A percentile compares a stretch with the other conserved stretches of the same genome.
These are phyloP conservation scores for Leptopilina myrica DNA, from an alignment of 2,888 invertebrate species.

Conservation along the genomic window DNA sequence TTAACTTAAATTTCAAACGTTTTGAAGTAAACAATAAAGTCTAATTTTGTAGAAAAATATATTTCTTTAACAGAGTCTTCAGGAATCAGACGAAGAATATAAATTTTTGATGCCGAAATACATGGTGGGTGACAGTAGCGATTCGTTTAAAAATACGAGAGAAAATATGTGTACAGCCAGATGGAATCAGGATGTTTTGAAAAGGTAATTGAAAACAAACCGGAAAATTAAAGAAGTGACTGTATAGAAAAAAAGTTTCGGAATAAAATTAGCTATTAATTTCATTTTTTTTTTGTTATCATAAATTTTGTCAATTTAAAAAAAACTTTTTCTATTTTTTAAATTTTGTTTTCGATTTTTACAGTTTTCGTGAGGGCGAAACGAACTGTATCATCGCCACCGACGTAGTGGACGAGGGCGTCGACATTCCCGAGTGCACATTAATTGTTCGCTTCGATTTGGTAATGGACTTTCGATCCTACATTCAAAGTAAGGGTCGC, in stretches of 20 bases:
- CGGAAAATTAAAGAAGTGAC: no score
- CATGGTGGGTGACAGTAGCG: constrained; percentile 83
- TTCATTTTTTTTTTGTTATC: no score
- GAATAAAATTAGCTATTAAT: no score
- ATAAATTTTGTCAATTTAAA: not conserved
- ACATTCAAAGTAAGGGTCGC: constrained; percentile 94
- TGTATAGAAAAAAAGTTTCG: no score
- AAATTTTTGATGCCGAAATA: constrained; percentile 83
- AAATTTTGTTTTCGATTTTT: constrained; percentile 41
- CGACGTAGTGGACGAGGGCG: constrained; percentile 92
- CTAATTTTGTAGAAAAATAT: not conserved
- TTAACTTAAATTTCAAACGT: no score
- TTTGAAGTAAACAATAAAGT: no score
- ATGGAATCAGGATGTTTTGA: constrained; percentile 78
- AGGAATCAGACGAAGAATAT: constrained; percentile 76
- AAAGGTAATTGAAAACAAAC: constrained; percentile 71
- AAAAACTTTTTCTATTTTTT: constrained; percentile 6
- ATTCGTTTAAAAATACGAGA: constrained; percentile 79
- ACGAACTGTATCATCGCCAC: constrained; percentile 85
- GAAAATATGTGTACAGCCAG: constrained; percentile 79
- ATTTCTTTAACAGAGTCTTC: constrained; percentile 63
- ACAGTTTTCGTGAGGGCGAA: constrained; percentile 79
- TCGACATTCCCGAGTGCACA: constrained; percentile 90
- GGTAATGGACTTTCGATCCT: constrained; percentile 86
- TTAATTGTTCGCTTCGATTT: constrained; percentile 87